Percentiles rank a stretch among this genome's conserved stretches.
These are phyloP conservation scores for Triplophysa yarkandensis DNA, from an alignment of 2,797 vertebrate species.

Conservation along the genomic window DNA sequence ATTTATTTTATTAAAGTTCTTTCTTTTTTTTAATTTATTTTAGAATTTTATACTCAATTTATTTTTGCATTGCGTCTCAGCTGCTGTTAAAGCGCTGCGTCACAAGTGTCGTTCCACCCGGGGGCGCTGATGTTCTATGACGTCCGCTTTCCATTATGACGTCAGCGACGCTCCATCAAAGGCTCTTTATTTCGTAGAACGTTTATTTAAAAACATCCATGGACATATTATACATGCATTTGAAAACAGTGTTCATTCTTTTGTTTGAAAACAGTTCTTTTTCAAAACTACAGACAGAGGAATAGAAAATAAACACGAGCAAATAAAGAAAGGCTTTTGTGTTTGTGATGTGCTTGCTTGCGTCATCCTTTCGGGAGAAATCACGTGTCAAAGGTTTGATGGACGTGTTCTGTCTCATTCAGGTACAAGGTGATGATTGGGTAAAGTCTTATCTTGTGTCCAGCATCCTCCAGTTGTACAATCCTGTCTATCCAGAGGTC, in stretches of 20 bases:
- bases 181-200: conserved; percentile 21
- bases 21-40: no score
- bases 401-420: conserved; percentile 2
- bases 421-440: neutral
- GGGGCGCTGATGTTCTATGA: no score
- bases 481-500: conserved; percentile 34
- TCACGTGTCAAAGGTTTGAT: neutral
- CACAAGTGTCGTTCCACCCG: no score
- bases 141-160: neutral
- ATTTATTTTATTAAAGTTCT: no score
- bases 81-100: no score
- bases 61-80: no score
- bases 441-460: conserved; percentile 14
- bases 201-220: neutral
- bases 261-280: neutral
- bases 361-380: neutral
- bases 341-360: conserved; percentile 18
- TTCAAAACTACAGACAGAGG: neutral
- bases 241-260: neutral
- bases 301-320: no score
- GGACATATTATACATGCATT: conserved; percentile 7
- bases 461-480: neutral
- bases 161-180: neutral
- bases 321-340: neutral
- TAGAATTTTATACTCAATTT: no score